A percentile compares a stretch with the other conserved stretches of the same genome.
phyloP scores from a whole-genome alignment of 2,113 vertebrate species.

The Sardina pilchardus region DNA sequence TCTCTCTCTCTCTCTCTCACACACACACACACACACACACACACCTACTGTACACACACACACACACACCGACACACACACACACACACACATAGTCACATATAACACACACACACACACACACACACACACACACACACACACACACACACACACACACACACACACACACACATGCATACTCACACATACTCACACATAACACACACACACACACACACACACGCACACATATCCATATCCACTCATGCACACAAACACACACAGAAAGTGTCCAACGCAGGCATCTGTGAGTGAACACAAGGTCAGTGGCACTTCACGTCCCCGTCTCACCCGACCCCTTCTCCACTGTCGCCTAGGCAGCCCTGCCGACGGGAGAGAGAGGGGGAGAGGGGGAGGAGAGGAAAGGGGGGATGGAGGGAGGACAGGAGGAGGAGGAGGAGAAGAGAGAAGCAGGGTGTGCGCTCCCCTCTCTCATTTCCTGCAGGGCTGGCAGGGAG shows the following conservation, averaged over 20 bases:
- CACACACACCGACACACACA: neutral
- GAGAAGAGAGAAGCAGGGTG: neutral
- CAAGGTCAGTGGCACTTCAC: neutral
- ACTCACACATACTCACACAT: neutral
- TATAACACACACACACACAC: neutral
- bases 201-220: neutral
- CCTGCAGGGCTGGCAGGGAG: neutral
- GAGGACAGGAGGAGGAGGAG: neutral
- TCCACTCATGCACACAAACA: neutral
- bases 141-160: conserved; percentile 20
- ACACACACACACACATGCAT: too few species aligned
- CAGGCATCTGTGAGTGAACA: neutral
- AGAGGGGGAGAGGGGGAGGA: too few species aligned
- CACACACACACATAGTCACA: conserved; percentile 11
- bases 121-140: neutral
- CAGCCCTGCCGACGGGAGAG: neutral
- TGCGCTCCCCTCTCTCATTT: neutral
- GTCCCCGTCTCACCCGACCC: neutral
- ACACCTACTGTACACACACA: neutral
- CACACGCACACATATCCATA: neutral
- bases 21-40: too few species aligned
- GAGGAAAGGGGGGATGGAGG: neutral
- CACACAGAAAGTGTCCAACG: neutral
- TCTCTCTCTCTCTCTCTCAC: too few species aligned
- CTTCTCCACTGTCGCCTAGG: neutral